Percentiles rank a stretch among this genome's conserved stretches.
Conservation (phyloP, 2,888 invertebrate species). For the Parnassius orleans region DNA sequence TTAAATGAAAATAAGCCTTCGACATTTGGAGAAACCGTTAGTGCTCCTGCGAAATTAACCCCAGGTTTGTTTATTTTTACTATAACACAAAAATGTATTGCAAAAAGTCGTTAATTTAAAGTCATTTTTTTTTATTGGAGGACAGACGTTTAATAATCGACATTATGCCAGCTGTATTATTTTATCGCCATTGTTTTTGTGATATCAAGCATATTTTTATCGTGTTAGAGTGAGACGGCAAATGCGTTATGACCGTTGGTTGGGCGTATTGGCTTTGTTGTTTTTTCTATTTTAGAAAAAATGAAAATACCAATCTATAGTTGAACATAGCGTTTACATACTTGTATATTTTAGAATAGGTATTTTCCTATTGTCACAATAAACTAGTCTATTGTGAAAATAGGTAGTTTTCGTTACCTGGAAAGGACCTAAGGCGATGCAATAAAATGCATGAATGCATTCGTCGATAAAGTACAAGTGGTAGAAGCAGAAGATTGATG, state of each 20-base stretch:
- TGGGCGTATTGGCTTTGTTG: conserved; percentile 63
- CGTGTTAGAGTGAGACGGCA: conserved; percentile 62
- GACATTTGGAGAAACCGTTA: conserved; percentile 90
- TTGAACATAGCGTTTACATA: conserved; percentile 5
- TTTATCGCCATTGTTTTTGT: conserved; percentile 65
- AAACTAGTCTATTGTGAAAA: neutral
- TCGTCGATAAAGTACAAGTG: neutral
- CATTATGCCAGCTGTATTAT: conserved; percentile 57
- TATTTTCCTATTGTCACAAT: neutral
- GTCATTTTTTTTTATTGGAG: conserved; percentile 24
- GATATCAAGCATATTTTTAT: conserved; percentile 72
- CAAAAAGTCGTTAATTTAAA: neutral
- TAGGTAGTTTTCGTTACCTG: neutral
- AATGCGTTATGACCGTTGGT: conserved; percentile 66
- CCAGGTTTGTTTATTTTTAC: conserved; percentile 86
- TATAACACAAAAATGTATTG: neutral
- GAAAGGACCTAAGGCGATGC: neutral
- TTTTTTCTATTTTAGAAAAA: conserved; percentile 39
- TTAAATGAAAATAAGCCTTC: conserved; percentile 84
- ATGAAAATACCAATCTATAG: conserved; percentile 23
- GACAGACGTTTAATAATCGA: conserved; percentile 15
- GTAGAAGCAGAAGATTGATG: conserved; percentile 1
- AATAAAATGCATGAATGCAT: neutral
- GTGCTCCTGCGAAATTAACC: conserved; percentile 87
- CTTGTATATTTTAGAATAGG: neutral